Conservation (phyloP, 2,888 invertebrate genomes). For the Adela reaumurella region DNA sequence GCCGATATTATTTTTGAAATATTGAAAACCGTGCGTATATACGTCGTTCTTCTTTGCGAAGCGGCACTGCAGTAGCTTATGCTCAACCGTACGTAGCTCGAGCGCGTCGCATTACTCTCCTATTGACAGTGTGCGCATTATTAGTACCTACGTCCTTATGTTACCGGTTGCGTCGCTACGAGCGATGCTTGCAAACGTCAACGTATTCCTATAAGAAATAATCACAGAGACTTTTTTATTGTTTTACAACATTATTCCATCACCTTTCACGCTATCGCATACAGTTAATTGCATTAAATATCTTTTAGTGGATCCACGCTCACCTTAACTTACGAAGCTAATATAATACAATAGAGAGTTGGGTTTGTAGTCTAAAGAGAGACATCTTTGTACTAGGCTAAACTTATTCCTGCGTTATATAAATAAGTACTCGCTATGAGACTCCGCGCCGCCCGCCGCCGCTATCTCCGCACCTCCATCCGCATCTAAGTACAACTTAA, state of each 20-base stretch:
- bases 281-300: slow-evolving; percentile 27
- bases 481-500: too few species aligned
- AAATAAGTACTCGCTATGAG: slow-evolving; percentile 48
- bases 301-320: slow-evolving; percentile 12
- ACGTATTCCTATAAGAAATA: slow-evolving; percentile 40
- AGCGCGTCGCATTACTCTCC: too few species aligned
- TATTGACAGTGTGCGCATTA: slow-evolving; percentile 25
- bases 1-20: too few species aligned
- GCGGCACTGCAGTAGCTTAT: too few species aligned
- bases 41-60: too few species aligned
- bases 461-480: too few species aligned
- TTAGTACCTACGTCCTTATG: slow-evolving; percentile 49
- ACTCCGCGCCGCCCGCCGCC: slow-evolving; percentile 41
- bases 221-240: slow-evolving; percentile 49
- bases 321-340: neutral
- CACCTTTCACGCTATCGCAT: slow-evolving; percentile 37
- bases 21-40: too few species aligned
- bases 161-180: neutral
- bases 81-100: too few species aligned
- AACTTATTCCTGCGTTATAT: slow-evolving; percentile 27
- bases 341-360: slow-evolving; percentile 50
- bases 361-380: slow-evolving; percentile 49
- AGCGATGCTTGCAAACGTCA: slow-evolving; percentile 11
- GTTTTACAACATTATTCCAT: slow-evolving; percentile 27
- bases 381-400: slow-evolving; percentile 52